phyloP scores from a whole-genome alignment of 53 echinoderm and acorn worm genomes.

The Crossaster papposus region DNA sequence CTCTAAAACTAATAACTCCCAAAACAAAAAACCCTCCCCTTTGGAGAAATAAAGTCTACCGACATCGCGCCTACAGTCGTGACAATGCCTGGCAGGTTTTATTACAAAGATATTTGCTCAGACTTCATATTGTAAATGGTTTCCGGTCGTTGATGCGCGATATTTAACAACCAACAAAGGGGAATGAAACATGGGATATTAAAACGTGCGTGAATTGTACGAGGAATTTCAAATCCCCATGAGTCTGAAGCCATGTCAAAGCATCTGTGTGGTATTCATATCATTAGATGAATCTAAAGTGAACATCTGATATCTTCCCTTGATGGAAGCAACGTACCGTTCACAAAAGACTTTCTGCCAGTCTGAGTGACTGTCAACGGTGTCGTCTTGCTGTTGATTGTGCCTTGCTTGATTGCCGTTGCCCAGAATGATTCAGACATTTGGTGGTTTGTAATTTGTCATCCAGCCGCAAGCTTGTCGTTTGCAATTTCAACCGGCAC shows the following conservation, averaged over 20 bases:
- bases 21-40: background rate
- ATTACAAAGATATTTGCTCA: constrained; percentile 19
- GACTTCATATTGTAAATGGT: constrained; percentile 10
- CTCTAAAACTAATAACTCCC: background rate
- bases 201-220: background rate
- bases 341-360: background rate
- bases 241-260: background rate
- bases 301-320: background rate
- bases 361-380: background rate
- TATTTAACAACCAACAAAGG: background rate
- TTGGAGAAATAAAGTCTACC: background rate
- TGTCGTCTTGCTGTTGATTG: background rate
- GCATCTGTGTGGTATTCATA: background rate
- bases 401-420: background rate
- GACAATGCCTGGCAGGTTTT: constrained; percentile 3
- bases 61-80: background rate
- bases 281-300: background rate
- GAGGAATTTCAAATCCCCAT: background rate
- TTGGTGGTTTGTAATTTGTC: background rate
- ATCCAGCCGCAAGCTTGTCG: background rate
- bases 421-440: background rate
- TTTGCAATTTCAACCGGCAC: background rate
- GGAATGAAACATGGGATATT: background rate
- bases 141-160: background rate
- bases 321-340: background rate